Evolutionary conservation across 2,888 invertebrate genomes (phyloP).

Genomic region (Eustalomyia histrio): DNA sequence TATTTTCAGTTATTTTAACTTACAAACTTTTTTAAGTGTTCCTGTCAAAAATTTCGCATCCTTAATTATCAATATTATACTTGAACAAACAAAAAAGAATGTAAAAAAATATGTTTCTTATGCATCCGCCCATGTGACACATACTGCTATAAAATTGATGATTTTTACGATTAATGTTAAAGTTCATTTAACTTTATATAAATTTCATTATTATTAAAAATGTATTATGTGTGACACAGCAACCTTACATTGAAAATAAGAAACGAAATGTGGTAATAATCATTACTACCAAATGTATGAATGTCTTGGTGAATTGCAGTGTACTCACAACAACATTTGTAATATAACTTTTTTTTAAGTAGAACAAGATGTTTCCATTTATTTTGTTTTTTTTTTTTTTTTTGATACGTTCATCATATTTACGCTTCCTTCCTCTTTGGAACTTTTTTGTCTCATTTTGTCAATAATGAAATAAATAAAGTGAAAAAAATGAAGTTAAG

Average conservation of each 20-base stretch:
- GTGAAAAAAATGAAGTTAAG: too few relatives aligned
- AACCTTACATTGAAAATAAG: not conserved
- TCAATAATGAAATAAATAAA: too few relatives aligned
- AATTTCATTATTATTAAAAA: not conserved
- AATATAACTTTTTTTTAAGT: not conserved
- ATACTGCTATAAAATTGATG: not conserved
- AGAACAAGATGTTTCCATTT: not conserved
- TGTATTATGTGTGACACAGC: not conserved
- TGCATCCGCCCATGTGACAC: not conserved
- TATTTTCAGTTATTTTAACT: too few relatives aligned
- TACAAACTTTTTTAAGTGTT: not conserved
- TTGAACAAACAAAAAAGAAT: too few relatives aligned
- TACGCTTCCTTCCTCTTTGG: not conserved
- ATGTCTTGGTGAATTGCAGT: not conserved
- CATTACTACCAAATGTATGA: not conserved
- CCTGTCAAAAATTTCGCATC: not conserved
- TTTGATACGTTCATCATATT: too few relatives aligned
- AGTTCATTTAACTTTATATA: not conserved
- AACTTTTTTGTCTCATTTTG: not conserved
- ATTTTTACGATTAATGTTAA: not conserved
- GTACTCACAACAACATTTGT: not conserved
- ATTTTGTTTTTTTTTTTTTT: not conserved
- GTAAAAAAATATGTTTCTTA: too few relatives aligned
- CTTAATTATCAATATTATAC: not conserved
- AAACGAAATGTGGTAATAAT: conserved; percentile 9